Evolutionary conservation across 2,797 vertebrate genomes (phyloP).

Genomic region (Rachycentron canadum): DNA sequence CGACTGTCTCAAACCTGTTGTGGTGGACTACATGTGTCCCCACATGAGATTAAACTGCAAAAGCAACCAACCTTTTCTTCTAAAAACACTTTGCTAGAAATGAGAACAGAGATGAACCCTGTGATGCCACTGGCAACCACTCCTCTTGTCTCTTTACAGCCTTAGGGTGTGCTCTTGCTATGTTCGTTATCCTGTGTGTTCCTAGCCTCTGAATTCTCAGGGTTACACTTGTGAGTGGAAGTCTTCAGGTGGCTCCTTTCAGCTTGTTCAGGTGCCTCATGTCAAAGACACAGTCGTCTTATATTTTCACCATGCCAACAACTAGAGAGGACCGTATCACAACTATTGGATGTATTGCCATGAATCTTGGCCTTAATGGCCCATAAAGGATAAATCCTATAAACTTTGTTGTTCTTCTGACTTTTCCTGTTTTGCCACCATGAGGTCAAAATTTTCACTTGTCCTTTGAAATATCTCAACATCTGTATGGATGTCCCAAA

Average conservation of each 20-base stretch:
- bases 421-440: no score
- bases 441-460: neutral
- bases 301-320: no score
- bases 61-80: conserved; percentile 50
- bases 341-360: no score
- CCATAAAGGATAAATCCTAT: no score
- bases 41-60: conserved; percentile 29
- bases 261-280: neutral
- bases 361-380: neutral
- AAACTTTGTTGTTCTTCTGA: no score
- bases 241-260: neutral
- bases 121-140: conserved; percentile 9
- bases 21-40: conserved; percentile 13
- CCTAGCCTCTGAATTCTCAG: neutral
- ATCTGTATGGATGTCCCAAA: neutral
- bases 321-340: no score
- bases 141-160: conserved; percentile 18
- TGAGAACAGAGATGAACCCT: conserved; percentile 33
- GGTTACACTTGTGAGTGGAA: neutral
- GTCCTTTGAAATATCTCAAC: neutral
- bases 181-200: neutral
- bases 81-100: conserved; percentile 29
- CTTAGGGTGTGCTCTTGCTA: conserved; percentile 12
- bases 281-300: neutral
- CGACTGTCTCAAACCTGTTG: conserved; percentile 12